Percentiles rank a stretch among this genome's conserved stretches.
These are phyloP conservation scores for Platichthys flesus DNA, from an alignment of 2,113 vertebrate genomes.

Conservation along the genomic window DNA sequence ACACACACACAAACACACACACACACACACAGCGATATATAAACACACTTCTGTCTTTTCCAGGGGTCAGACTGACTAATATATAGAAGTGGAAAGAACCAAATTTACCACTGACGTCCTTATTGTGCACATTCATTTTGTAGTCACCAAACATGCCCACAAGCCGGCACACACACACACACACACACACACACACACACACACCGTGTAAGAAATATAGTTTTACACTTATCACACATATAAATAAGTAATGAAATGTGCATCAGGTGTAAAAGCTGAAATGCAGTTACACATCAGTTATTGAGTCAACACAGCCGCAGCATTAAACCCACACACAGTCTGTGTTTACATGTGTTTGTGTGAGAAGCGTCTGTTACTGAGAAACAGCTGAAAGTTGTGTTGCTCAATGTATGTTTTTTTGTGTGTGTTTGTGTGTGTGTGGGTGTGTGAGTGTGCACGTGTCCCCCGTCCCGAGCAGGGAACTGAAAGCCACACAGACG, in stretches of 20 bases:
- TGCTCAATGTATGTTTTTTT: slow-evolving; percentile 25
- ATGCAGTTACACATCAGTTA: too few species aligned
- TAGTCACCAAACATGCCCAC: slow-evolving; percentile 14
- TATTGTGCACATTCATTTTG: slow-evolving; percentile 31
- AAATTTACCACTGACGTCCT: slow-evolving; percentile 35
- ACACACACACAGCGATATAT: not conserved
- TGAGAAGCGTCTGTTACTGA: not conserved
- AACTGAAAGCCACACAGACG: slow-evolving; percentile 44
- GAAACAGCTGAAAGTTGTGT: slow-evolving; percentile 54
- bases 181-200: not conserved
- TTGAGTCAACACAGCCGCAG: too few species aligned
- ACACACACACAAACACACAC: not conserved
- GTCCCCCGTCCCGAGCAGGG: not conserved
- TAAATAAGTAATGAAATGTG: too few species aligned
- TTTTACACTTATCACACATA: not conserved
- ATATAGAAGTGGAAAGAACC: slow-evolving; percentile 54
- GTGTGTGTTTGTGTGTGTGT: not conserved
- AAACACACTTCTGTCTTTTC: slow-evolving; percentile 62
- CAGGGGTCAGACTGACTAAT: slow-evolving; percentile 44
- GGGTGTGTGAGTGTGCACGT: slow-evolving; percentile 3
- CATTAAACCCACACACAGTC: too few species aligned
- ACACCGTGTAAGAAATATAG: not conserved
- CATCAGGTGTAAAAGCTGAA: too few species aligned
- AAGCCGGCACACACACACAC: not conserved
- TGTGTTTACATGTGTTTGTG: slow-evolving; percentile 6